phyloP scores from a whole-genome alignment of 2,113 vertebrate genomes.

The Caloenas nicobarica region DNA sequence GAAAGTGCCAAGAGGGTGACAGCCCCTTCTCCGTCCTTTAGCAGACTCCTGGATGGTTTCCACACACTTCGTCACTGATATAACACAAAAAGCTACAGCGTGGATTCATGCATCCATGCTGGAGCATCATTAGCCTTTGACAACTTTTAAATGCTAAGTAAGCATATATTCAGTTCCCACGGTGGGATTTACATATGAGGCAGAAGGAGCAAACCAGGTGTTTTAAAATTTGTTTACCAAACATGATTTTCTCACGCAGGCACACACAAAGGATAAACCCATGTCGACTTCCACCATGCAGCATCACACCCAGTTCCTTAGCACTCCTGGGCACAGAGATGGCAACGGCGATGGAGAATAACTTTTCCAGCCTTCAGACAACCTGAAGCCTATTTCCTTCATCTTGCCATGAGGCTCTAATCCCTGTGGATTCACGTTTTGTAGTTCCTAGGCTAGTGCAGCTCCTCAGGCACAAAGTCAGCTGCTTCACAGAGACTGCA shows the following conservation, averaged over 20 bases:
- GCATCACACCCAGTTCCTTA: neutral
- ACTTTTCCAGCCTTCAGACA: neutral
- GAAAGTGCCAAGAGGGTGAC: neutral
- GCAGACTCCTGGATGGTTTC: neutral
- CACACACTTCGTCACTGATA: neutral
- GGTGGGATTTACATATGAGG: neutral
- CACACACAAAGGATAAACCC: neutral
- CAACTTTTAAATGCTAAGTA: neutral
- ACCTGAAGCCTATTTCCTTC: neutral
- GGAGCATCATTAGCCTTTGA: neutral
- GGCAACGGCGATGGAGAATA: neutral
- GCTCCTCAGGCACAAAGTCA: neutral
- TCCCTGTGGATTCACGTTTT: neutral
- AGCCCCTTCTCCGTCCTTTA: fast-evolving
- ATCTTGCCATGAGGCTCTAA: neutral
- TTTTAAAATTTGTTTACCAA: neutral
- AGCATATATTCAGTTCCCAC: neutral
- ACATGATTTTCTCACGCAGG: neutral
- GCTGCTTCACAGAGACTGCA: neutral
- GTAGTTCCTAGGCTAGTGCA: neutral
- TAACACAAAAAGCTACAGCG: neutral
- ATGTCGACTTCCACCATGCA: fast-evolving
- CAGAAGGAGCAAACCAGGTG: neutral
- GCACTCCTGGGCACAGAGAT: neutral
- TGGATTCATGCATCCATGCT: neutral